Evolutionary conservation across 1,140 invertebrate species (phyloP).

Genomic region (Archegozetes longisetosus): DNA sequence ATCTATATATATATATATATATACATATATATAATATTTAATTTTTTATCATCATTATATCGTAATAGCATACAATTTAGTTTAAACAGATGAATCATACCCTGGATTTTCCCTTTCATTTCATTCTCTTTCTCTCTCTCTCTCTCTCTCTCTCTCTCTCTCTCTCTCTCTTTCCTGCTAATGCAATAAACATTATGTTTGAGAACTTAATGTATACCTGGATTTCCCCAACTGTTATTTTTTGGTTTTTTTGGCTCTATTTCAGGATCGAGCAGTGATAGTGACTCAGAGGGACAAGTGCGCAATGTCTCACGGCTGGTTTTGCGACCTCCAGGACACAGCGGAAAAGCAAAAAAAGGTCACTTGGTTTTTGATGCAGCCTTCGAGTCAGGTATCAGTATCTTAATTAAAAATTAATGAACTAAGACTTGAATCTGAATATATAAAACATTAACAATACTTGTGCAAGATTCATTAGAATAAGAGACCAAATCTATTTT

Average conservation of each 20-base stretch:
- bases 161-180: no score
- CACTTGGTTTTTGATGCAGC: slow-evolving; percentile 94
- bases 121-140: neutral
- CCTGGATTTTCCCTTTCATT: neutral
- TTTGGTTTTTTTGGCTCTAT: slow-evolving; percentile 17
- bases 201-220: neutral
- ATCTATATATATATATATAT: no score
- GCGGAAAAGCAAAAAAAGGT: slow-evolving; percentile 79
- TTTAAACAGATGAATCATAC: neutral
- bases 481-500: no score
- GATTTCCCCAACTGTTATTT: neutral
- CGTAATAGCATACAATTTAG: no score
- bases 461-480: no score
- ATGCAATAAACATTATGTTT: no score
- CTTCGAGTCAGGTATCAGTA: slow-evolving; percentile 62
- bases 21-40: no score
- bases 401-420: neutral
- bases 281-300: slow-evolving; percentile 78
- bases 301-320: slow-evolving; percentile 85
- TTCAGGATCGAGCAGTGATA: slow-evolving; percentile 77
- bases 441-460: no score
- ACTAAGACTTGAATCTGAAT: neutral
- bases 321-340: slow-evolving; percentile 80
- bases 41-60: no score
- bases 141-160: no score